Evolutionary conservation across 2,797 vertebrate genomes (phyloP), one percentile per base, ranked within the genome.

Genomic region (Dallia pectoralis): DNA sequence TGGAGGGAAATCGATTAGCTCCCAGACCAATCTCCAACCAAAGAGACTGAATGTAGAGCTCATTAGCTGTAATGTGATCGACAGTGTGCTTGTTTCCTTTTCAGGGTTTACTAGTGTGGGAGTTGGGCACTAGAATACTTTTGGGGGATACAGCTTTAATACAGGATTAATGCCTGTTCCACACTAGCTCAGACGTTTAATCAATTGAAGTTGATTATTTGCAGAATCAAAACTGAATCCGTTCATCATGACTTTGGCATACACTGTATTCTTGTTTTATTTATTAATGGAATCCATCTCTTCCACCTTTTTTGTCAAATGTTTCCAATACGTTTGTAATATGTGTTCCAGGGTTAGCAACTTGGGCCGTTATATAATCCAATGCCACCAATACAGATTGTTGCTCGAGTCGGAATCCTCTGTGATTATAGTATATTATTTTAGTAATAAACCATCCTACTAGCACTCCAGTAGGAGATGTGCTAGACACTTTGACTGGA

Each of bases 61-160:
- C 61, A 81, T 88, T 89, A 85, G 79, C 67, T 74, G 77, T 63
- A 80, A 74, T 67, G 67, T 75, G 81, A 72, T 79, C 25, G 25
- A 27, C 19, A 48, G 25, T 56, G 48, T 64, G 65, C 49, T 74
- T 0, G 0, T 70, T 79, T 59, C 67, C 30, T 53, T 77, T 77
- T 63, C 36, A 22, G 65, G 5, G 14, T 22, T 67, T 16, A 12
- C 65, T 40, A 9, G 53, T 56, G 53, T 25, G n/a, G n/a, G 53
- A 56, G 53, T 6, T 22, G 53, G 53, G n/a, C 25, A 25, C 18
- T 56, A 3, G 8, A 25, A 56, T 7, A 56, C 22, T 8, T 22
- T 25, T 56, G n/a, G 25, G n/a, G 53, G 25, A 3, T 25, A n/a
- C 22, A 9, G n/a, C 25, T 11, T 56, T 56, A 7, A 56, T 2